phyloP scores from a whole-genome alignment of 2,113 vertebrate genomes.

The Proteles cristata region DNA sequence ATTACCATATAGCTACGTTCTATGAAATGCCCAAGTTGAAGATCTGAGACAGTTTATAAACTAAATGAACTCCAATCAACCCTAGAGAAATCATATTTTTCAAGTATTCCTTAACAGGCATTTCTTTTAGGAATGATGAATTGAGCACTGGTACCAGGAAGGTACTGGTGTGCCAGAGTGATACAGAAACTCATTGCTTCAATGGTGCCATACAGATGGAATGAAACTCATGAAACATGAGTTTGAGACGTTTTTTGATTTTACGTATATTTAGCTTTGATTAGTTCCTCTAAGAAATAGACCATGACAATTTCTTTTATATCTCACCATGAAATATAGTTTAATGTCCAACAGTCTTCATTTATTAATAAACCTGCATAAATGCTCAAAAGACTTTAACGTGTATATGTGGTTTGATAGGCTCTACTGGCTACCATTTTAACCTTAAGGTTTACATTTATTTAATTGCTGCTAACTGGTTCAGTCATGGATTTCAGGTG shows the following conservation, averaged over 20 bases:
- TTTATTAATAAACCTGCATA: neutral
- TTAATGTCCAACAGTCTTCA: neutral
- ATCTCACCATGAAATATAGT: neutral
- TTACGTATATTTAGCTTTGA: neutral
- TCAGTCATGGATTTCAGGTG: neutral
- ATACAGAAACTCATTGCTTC: neutral
- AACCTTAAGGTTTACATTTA: neutral
- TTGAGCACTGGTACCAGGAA: neutral
- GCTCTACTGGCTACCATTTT: neutral
- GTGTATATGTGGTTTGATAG: neutral
- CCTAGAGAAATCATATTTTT: neutral
- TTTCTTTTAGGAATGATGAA: neutral
- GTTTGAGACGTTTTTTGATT: neutral
- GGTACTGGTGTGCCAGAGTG: neutral
- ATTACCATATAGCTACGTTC: neutral
- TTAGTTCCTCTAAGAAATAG: constrained; percentile 4
- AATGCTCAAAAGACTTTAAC: neutral
- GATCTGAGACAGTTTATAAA: neutral
- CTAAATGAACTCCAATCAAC: constrained; percentile 20
- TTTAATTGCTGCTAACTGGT: neutral
- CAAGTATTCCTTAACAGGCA: neutral
- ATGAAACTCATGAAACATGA: neutral
- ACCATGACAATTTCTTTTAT: neutral
- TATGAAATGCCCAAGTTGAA: neutral
- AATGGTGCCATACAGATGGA: neutral